These are phyloP conservation scores for Corythucha ciliata DNA, from an alignment of 2,888 invertebrate species.

Conservation along the genomic window DNA sequence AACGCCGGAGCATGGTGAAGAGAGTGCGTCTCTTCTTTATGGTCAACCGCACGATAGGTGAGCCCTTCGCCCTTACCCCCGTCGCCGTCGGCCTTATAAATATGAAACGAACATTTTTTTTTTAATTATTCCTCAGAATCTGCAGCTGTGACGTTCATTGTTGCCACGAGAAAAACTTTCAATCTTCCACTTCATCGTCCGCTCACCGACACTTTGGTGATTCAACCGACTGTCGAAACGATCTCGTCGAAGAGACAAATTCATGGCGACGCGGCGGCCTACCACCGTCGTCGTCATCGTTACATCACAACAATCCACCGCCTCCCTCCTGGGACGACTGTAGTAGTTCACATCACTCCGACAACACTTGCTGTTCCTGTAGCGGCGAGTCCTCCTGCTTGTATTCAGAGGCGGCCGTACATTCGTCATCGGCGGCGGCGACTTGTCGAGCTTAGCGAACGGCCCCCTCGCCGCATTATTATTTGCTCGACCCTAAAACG, in stretches of 20 bases:
- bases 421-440: too few species aligned
- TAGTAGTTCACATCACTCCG: constrained; percentile 43
- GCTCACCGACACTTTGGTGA: constrained; percentile 11
- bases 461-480: too few species aligned
- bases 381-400: constrained; percentile 55
- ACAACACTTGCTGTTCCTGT: constrained; percentile 50
- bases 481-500: too few species aligned
- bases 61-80: background rate
- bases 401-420: constrained; percentile 50
- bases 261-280: too few species aligned
- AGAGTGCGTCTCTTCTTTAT: constrained; percentile 35
- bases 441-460: too few species aligned
- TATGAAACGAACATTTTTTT: background rate
- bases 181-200: constrained; percentile 10
- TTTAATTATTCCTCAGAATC: constrained; percentile 16
- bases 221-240: too few species aligned
- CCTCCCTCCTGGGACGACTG: constrained; percentile 29
- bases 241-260: too few species aligned
- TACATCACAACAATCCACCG: background rate
- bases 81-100: background rate
- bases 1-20: constrained; percentile 33
- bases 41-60: constrained; percentile 29
- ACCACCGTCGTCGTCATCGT: background rate
- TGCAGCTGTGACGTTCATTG: constrained; percentile 28
- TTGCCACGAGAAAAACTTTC: constrained; percentile 25